Percentiles rank a stretch among this genome's conserved stretches.
These are phyloP conservation scores for Heterodera schachtii DNA, from an alignment of 1,140 invertebrate species.

Conservation along the genomic window DNA sequence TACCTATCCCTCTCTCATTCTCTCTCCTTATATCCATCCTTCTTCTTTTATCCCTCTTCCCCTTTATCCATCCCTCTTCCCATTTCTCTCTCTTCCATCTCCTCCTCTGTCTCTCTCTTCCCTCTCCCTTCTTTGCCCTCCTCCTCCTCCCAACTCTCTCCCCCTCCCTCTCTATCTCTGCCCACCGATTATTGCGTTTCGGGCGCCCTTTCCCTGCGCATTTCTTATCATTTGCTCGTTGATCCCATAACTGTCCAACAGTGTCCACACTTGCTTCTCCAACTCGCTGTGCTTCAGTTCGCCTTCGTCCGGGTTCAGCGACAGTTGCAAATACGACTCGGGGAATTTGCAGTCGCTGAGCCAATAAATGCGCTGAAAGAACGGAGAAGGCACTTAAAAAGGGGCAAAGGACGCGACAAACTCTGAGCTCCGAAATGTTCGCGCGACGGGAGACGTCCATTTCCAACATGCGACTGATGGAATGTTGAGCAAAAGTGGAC, in stretches of 20 bases:
- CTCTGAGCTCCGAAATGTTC: constrained; percentile 51
- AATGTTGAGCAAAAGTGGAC: constrained; percentile 48
- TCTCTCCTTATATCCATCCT: no score
- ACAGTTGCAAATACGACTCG: constrained; percentile 57
- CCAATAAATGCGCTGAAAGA: constrained; percentile 59
- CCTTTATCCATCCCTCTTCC: no score
- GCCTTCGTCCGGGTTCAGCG: constrained; percentile 51
- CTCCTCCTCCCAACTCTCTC: no score
- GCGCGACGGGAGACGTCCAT: constrained; percentile 52
- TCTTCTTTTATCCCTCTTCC: no score
- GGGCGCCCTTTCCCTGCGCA: constrained; percentile 54
- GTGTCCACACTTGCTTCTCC: constrained; percentile 53
- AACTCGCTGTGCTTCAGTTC: constrained; percentile 49
- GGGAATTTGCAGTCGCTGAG: constrained; percentile 57
- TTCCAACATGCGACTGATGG: constrained; percentile 58
- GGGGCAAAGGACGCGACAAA: constrained; percentile 2
- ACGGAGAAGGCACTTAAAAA: neutral
- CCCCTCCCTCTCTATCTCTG: neutral
- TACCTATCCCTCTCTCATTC: no score
- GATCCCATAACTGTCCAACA: constrained; percentile 56
- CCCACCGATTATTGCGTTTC: constrained; percentile 55
- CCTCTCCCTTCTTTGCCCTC: no score
- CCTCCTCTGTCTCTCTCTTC: neutral
- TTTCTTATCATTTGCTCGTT: constrained; percentile 58
- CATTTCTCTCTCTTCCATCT: no score